A percentile compares a stretch with the other conserved stretches of the same genome.
These are phyloP conservation scores for Portevinia maculata DNA, from an alignment of 2,888 invertebrate genomes.

Conservation along the genomic window DNA sequence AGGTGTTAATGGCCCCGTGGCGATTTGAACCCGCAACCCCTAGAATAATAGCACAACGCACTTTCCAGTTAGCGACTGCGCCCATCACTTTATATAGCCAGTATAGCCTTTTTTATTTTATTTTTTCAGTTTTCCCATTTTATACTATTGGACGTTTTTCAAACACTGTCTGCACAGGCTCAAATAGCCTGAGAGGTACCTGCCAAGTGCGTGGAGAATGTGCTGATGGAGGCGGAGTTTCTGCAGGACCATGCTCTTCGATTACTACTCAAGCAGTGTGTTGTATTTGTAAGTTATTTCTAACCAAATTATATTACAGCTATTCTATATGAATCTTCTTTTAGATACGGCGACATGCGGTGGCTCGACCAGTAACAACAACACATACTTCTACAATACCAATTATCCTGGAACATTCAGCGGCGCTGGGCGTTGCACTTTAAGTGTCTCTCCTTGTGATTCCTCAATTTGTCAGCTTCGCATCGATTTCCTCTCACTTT, in stretches of 20 bases:
- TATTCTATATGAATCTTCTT: background rate
- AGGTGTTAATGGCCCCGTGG: too few species aligned
- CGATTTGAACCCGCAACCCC: too few species aligned
- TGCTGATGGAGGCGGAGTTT: slow-evolving; percentile 87
- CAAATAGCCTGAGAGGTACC: slow-evolving; percentile 88
- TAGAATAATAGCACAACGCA: too few species aligned
- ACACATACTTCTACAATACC: slow-evolving; percentile 92
- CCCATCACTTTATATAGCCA: too few species aligned
- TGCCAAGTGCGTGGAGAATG: slow-evolving; percentile 92
- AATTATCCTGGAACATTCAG: slow-evolving; percentile 88
- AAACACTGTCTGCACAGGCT: slow-evolving; percentile 87
- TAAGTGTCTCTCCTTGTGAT: slow-evolving; percentile 89
- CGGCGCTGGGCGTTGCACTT: slow-evolving; percentile 87
- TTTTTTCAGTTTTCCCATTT: slow-evolving; percentile 86
- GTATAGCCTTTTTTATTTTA: too few species aligned
- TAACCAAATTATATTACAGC: background rate
- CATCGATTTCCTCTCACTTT: slow-evolving; percentile 90
- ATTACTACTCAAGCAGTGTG: slow-evolving; percentile 88
- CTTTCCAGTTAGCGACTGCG: too few species aligned
- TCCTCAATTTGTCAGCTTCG: slow-evolving; percentile 85
- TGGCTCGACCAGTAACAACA: slow-evolving; percentile 88
- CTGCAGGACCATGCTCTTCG: slow-evolving; percentile 89
- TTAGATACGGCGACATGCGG: slow-evolving; percentile 90
- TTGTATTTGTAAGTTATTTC: slow-evolving; percentile 88
- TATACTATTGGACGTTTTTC: slow-evolving; percentile 90